These are phyloP conservation scores for Crotophaga sulcirostris DNA, from an alignment of 2,113 vertebrate genomes.

Conservation along the genomic window DNA sequence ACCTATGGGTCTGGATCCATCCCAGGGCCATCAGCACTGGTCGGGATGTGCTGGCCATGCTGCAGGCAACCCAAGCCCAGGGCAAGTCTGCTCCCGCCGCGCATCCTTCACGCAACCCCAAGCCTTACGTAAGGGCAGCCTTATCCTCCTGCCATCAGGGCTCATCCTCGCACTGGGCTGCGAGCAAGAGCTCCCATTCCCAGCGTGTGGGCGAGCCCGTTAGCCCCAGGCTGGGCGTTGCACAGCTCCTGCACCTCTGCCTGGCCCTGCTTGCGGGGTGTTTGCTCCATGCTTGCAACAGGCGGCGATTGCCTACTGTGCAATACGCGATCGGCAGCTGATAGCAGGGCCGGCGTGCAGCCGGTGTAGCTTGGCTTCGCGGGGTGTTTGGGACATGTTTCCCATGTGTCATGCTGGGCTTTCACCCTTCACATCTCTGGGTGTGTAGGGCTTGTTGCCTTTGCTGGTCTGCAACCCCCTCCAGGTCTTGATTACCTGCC, in stretches of 20 bases:
- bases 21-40: background rate
- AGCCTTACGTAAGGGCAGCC: constrained; percentile 11
- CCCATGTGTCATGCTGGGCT: fast-evolving
- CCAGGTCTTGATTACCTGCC: fast-evolving
- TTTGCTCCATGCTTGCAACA: background rate
- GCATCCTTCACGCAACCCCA: background rate
- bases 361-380: fast-evolving
- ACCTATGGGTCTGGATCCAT: fast-evolving
- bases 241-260: background rate
- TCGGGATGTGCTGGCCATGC: background rate
- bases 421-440: fast-evolving
- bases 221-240: background rate
- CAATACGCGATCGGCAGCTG: fast-evolving
- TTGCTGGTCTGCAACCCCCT: fast-evolving
- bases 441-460: background rate
- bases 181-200: background rate
- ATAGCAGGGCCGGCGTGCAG: background rate
- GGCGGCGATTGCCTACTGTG: background rate
- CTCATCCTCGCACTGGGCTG: background rate
- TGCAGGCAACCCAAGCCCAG: background rate
- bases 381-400: fast-evolving
- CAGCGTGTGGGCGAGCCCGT: background rate
- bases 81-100: constrained; percentile 40
- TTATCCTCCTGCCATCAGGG: constrained; percentile 31
- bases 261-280: background rate